phyloP scores from a whole-genome alignment of 2,797 vertebrate genomes.

The Aldrovandia affinis region DNA sequence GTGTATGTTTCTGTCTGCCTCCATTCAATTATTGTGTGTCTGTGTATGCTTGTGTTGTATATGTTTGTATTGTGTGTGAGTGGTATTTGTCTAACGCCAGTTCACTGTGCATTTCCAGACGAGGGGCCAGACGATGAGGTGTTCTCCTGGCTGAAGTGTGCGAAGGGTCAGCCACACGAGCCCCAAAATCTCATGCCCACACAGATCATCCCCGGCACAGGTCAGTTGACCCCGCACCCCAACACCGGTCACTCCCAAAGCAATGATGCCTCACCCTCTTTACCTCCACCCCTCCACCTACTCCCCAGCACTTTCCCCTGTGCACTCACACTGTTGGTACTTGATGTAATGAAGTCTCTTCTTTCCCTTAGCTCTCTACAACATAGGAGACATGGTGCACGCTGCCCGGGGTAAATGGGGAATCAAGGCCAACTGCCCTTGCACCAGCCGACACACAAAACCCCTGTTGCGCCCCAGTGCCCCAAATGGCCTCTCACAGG shows the following conservation, averaged over 20 bases:
- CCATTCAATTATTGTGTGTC: background rate
- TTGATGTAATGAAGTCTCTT: background rate
- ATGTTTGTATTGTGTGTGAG: background rate
- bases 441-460: constrained; percentile 91
- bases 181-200: constrained; percentile 99
- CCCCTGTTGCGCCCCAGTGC: constrained; percentile 87
- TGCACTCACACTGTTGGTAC: background rate
- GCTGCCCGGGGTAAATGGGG: constrained; percentile 97
- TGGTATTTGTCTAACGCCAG: background rate
- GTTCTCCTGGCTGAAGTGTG: constrained; percentile 98
- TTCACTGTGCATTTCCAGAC: constrained; percentile 67
- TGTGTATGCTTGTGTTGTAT: background rate
- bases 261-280: too few species aligned
- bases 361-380: constrained; percentile 86
- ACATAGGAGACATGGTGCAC: constrained; percentile 98
- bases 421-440: constrained; percentile 98
- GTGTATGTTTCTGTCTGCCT: background rate
- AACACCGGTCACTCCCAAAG: background rate
- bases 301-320: background rate
- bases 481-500: constrained; percentile 97
- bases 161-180: constrained; percentile 97
- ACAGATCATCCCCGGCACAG: constrained; percentile 98
- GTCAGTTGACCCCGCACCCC: constrained; percentile 64
- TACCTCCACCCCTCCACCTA: too few species aligned
- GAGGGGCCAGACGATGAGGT: constrained; percentile 92